Base-by-base conservation (phyloP, 1,140 invertebrate genomes). In the Temnothorax longispinosus region DNA sequence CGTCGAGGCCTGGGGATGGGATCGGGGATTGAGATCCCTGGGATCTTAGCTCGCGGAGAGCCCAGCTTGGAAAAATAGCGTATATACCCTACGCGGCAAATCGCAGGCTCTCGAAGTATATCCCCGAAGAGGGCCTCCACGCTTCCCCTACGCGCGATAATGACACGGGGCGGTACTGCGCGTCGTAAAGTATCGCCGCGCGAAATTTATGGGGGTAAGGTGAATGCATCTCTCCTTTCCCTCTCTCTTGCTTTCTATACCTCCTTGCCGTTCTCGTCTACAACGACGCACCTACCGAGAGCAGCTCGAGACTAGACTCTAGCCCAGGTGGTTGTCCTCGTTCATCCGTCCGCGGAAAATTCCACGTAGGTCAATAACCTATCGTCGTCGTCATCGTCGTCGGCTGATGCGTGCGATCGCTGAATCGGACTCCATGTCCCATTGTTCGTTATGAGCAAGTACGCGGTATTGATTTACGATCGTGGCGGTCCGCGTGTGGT, bases 191-290 rank as follows among this genome's bases (percentile, higher is more conserved):
- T 92, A 94, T 93, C 92, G 89, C 90, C 82, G 75, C 58, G 89
- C 86, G 91, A 93, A 91, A 94, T 94, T 94, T 94, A 94, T 90
- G 92, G 91, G 93, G 91, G 87, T 93, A 88, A 93, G 89, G 90
- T 90, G 80, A 88, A 90, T 90, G 88, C 87, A 56, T 74, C 62
- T 72, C 81, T 76, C 77, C 82, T 52, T 69, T 78, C 54, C 75
- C 60, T 76, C 76, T 88, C 74, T 52, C 32, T 81, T 3, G 15
- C 13, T 41, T 65, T 64, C 75, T 58, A 41, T 56, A 44, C 21
- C 52, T 44, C 18, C 52, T 84, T 56, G 69, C 32, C 27, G 52
- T 60, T 50, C 69, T 84, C 56, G 60, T 86, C 85, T 87, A 90
- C 38, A 78, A 89, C 44, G 76, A 15, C 84, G 87, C 84, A 85